phyloP scores from a whole-genome alignment of 2,888 invertebrate genomes.

The Crematogaster levior region DNA sequence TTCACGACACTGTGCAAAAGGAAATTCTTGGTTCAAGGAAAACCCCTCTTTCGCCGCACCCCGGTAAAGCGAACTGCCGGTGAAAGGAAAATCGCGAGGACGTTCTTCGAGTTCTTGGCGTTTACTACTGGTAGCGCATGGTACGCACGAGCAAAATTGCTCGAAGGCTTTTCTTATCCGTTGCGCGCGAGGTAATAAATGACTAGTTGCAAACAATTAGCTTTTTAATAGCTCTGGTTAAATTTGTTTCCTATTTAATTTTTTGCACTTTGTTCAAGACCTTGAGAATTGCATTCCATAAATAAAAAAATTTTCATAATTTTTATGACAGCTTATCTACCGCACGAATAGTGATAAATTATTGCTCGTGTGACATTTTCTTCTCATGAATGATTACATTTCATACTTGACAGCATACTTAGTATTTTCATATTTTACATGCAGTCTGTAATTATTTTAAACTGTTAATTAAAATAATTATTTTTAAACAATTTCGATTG shows the following conservation, averaged over 20 bases:
- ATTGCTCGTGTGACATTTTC: neutral
- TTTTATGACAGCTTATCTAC: neutral
- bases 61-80: neutral
- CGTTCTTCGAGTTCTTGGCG: constrained; percentile 41
- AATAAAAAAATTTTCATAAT: neutral
- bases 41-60: constrained; percentile 16
- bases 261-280: neutral
- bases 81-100: constrained; percentile 69
- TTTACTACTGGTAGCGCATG: constrained; percentile 8
- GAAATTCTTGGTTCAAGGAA: constrained; percentile 63
- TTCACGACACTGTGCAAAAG: constrained; percentile 57
- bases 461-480: too few species aligned
- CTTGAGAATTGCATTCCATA: neutral
- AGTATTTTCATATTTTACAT: neutral
- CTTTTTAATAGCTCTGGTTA: neutral
- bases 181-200: constrained; percentile 5
- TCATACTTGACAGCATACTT: neutral
- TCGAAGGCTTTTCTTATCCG: constrained; percentile 6
- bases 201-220: neutral
- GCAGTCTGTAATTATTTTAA: neutral
- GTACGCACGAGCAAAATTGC: neutral
- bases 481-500: too few species aligned
- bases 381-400: neutral
- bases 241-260: neutral
- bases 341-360: neutral